Evolutionary conservation across 1,140 invertebrate genomes (phyloP), one percentile per base, ranked within the genome.

Genomic region (Drosophila jambulina): DNA sequence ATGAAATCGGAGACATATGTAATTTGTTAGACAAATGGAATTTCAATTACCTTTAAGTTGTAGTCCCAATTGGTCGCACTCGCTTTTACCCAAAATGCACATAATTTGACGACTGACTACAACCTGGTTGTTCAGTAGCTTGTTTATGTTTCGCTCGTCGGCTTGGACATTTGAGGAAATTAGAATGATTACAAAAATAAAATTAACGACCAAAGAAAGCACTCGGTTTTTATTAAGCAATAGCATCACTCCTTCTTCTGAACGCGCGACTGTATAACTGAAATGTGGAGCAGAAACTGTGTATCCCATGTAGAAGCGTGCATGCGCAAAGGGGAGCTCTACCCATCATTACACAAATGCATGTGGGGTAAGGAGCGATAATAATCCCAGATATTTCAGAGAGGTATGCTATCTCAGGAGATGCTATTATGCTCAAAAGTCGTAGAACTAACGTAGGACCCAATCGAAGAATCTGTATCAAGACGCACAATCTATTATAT

Each of bases 61-160:
- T 21, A 82, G 74, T 34, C 93, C 93, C 29, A 93, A 80, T 62
- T 85, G 83, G 80, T 94, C 93, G 79, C 93, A 94, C 17, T 93
- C 93, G 43, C 91, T 93, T 65, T 92, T 92, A 54, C 94, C 93
- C 23, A 94, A 78, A 48, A 93, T 93, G 76, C 93, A 94, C 74
- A 94, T 81, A 27, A 94, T 91, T 75, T 94, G 93, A 38, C 87
- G 71, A 40, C 91, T 91, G 25, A 91, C 91, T 54, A 91, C 84
- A 12, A 83, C 91, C 61, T 91, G 91, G 71, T 91, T 91, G 56
- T 91, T 91, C 8, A 91, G 61, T 15, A 91, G 69, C 59, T 88
- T 85, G 13, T 85, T 91, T 27, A 91, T 90, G 56, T 91, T 91
- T 74, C 91, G 81, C 38, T 91, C 88, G 72, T 91, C 86, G 34